Percentiles rank a stretch among this genome's conserved stretches.
Evolutionary conservation across 1,140 invertebrate species (phyloP).

Genomic region (Drosophila chauvacae): DNA sequence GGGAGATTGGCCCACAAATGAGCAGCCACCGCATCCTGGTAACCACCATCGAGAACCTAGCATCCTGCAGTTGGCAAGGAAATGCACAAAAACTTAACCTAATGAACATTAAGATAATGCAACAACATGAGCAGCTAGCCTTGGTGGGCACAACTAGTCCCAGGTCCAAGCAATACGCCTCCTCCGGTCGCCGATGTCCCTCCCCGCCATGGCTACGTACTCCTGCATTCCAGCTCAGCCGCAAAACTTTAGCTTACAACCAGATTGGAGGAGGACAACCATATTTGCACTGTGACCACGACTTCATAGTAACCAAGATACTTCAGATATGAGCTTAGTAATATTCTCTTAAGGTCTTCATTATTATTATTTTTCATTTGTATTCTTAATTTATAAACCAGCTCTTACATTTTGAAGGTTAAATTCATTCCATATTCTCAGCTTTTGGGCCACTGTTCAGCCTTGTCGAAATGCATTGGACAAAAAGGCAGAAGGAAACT

Average conservation of each 20-base stretch:
- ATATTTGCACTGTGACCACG: conserved; percentile 19
- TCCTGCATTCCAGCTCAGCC: conserved; percentile 73
- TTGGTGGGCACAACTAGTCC: conserved; percentile 16
- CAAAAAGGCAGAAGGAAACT: conserved; percentile 66
- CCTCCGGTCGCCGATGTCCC: neutral
- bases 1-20: conserved; percentile 77
- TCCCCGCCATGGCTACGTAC: conserved; percentile 36
- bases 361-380: neutral
- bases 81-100: conserved; percentile 81
- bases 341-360: neutral
- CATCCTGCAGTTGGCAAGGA: conserved; percentile 50
- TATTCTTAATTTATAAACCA: no score
- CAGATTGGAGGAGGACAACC: conserved; percentile 32
- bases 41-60: conserved; percentile 8
- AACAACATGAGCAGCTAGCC: conserved; percentile 58
- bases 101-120: conserved; percentile 83
- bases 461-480: conserved; percentile 62
- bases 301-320: neutral
- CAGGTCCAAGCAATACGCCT: conserved; percentile 10
- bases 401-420: no score
- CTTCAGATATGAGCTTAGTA: neutral
- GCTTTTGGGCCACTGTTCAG: conserved; percentile 8
- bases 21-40: conserved; percentile 41
- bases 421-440: neutral
- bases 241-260: conserved; percentile 72